Evolutionary conservation across 2,888 invertebrate species (phyloP), one percentile per base, ranked within the genome.

Genomic region (Kuschelorhynchus macadamiae): DNA sequence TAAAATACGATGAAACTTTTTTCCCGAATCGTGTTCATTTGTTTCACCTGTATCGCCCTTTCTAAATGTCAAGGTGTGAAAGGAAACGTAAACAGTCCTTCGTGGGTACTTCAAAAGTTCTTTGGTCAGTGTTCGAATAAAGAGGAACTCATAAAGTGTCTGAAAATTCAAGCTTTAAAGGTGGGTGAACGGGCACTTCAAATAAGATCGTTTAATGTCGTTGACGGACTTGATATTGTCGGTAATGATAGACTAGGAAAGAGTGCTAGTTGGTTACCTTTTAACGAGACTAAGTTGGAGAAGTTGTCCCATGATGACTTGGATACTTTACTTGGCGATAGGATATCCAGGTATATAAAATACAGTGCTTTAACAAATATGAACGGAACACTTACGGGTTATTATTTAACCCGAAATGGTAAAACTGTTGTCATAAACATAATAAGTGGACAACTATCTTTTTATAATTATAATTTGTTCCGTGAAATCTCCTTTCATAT

Each of bases 131-230:
- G 92, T 80, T 87, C 88, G 73, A 84, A 85, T 69, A 87, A 88
- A 46, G 86, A 88, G 70, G 89, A 91, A 77, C 85, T 90, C 55
- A 82, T 90, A 73, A 90, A 89, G 85, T 92, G 92, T 79, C 86
- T 92, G 74, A 92, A 92, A 82, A 85, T 91, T 60, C 89, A 91
- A 79, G 90, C 90, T 0, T 84, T 89, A 0, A 91, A 89, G 77
- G 82, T 91, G 39, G 84, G 88, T 11, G 90, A 91, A 70, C 85
- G 91, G 14, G 91, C 91, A 0, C 82, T 90, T 0, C 86, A 88
- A 70, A 85, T 88, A 76, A 88, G 89, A 63, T 85, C 85, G 32
- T 85, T 92, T 36, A 87, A 88, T 30, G 80, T 92, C 30, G 75
- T 88, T 33, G 89, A 91, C 46, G 91, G 91, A 33, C 84, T 92